A percentile compares a stretch with the other conserved stretches of the same genome.
Conservation (phyloP, 2,888 invertebrate species). For the Cataglyphis albicans region DNA sequence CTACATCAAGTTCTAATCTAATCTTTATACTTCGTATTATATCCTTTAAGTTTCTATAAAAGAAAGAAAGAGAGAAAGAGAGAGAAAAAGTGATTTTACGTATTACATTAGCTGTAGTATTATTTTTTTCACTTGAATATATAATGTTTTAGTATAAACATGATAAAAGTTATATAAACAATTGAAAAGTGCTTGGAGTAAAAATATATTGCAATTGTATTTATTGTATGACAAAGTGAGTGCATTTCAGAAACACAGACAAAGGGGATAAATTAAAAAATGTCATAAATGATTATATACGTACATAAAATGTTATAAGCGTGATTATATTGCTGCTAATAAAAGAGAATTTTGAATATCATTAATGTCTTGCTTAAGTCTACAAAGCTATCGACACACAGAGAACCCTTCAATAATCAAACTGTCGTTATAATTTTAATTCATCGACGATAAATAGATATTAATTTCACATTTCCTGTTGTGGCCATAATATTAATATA, state of each 20-base stretch:
- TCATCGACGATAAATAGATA: background rate
- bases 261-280: background rate
- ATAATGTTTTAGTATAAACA: background rate
- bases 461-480: background rate
- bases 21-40: background rate
- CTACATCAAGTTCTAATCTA: conserved; percentile 9
- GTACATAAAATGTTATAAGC: background rate
- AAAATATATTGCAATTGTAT: background rate
- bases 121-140: background rate
- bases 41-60: background rate
- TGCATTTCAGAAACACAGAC: background rate
- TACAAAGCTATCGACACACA: background rate
- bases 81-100: too few relatives aligned
- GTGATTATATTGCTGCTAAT: background rate
- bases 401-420: background rate
- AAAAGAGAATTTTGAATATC: background rate
- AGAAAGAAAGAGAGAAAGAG: too few relatives aligned
- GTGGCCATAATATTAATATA: background rate
- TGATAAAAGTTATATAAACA: background rate
- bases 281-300: background rate
- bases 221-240: background rate
- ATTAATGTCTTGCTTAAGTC: background rate
- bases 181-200: background rate
- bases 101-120: background rate
- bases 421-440: background rate